These are phyloP conservation scores for Eristalinus sepulchralis DNA, from an alignment of 2,888 invertebrate genomes.

Conservation along the genomic window DNA sequence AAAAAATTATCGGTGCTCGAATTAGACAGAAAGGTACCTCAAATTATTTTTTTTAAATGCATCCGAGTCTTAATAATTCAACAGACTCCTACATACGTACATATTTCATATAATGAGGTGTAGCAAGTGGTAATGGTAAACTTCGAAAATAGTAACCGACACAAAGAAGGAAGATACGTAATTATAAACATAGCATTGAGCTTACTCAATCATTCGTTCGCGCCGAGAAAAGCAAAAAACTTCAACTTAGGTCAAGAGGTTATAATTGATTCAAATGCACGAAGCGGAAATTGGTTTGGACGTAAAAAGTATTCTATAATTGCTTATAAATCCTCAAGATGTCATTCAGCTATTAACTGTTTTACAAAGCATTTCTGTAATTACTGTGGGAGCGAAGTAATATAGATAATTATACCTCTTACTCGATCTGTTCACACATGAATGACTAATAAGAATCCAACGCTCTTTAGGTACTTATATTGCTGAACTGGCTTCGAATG, in stretches of 20 bases:
- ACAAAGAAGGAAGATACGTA: neutral
- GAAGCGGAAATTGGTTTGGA: constrained; percentile 24
- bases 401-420: neutral
- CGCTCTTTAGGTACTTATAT: neutral
- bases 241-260: constrained; percentile 28
- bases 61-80: neutral
- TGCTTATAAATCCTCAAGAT: constrained; percentile 8
- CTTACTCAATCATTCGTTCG: neutral
- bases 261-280: constrained; percentile 24
- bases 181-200: constrained; percentile 17
- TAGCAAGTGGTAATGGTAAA: neutral
- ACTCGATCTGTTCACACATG: neutral
- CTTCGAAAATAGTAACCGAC: neutral
- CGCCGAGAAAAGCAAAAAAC: constrained; percentile 8
- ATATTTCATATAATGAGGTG: neutral
- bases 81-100: neutral
- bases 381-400: neutral
- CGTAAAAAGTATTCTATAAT: constrained; percentile 8
- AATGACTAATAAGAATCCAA: neutral
- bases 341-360: constrained; percentile 3
- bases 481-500: neutral
- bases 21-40: no score
- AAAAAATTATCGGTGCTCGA: no score
- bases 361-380: neutral
- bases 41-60: no score